Percentiles rank a stretch among this genome's conserved stretches.
phyloP scores from a whole-genome alignment of 92 coral and sea anemone species.

The Galaxea fascicularis region DNA sequence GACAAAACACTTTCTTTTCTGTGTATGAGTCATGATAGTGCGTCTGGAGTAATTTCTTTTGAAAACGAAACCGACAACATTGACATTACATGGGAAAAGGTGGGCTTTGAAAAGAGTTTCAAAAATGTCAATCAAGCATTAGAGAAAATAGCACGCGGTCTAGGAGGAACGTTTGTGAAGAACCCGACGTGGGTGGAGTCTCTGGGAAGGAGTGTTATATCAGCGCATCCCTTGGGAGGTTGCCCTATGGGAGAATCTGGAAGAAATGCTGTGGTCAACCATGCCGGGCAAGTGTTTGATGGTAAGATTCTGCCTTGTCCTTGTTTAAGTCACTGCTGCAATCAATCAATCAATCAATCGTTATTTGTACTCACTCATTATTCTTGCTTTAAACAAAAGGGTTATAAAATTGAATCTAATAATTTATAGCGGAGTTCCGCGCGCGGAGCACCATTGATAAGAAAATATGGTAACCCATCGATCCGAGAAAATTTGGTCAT shows the following conservation, averaged over 20 bases:
- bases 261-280: conserved; percentile 55
- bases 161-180: conserved; percentile 48
- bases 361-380: too few species aligned
- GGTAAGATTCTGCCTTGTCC: too few species aligned
- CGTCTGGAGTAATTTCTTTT: conserved; percentile 38
- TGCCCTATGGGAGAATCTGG: conserved; percentile 72
- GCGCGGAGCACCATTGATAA: too few species aligned
- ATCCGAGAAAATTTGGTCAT: too few species aligned
- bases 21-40: conserved; percentile 68
- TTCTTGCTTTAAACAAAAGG: too few species aligned
- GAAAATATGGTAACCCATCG: too few species aligned
- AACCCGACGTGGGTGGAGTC: conserved; percentile 51
- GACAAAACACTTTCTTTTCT: conserved; percentile 52
- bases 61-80: background rate
- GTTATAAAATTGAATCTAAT: too few species aligned
- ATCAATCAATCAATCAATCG: too few species aligned
- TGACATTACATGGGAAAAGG: conserved; percentile 51
- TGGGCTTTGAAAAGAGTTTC: conserved; percentile 50
- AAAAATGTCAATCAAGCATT: conserved; percentile 38
- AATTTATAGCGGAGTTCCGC: too few species aligned
- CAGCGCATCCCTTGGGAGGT: conserved; percentile 67
- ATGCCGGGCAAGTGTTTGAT: conserved; percentile 74
- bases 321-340: too few species aligned
- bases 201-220: conserved; percentile 29
- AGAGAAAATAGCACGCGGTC: conserved; percentile 5